Evolutionary conservation across 2,888 invertebrate species (phyloP).

Genomic region (Drosophila colorata): DNA sequence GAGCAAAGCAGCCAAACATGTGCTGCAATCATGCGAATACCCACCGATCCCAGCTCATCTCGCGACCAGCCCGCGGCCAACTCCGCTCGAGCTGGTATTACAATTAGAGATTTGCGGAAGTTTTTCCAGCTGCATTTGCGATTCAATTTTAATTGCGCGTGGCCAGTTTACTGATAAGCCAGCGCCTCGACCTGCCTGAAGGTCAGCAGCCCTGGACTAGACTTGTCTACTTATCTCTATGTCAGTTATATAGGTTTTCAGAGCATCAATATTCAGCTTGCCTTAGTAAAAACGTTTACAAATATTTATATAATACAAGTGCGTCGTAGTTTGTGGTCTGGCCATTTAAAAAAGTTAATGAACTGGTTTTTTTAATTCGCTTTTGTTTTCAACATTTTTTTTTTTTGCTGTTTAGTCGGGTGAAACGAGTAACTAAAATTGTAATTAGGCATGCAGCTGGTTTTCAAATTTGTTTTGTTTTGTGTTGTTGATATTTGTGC

Average conservation of each 20-base stretch:
- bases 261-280: constrained; percentile 9
- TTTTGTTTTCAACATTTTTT: constrained; percentile 5
- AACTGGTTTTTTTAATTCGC: constrained; percentile 54
- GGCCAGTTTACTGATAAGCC: constrained; percentile 42
- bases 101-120: constrained; percentile 46
- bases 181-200: constrained; percentile 19
- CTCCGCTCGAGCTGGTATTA: constrained; percentile 21
- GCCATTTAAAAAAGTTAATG: constrained; percentile 22
- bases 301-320: constrained; percentile 38
- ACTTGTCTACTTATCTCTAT: constrained; percentile 16
- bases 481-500: constrained; percentile 5
- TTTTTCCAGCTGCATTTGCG: constrained; percentile 11
- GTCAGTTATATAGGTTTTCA: constrained; percentile 20
- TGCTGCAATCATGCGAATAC: neutral
- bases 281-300: neutral
- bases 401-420: constrained; percentile 15
- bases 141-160: constrained; percentile 34
- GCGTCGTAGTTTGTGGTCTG: constrained; percentile 58
- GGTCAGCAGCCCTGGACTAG: constrained; percentile 36
- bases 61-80: neutral
- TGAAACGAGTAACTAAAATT: constrained; percentile 36
- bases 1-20: constrained; percentile 6
- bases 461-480: constrained; percentile 39
- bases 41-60: neutral
- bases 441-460: constrained; percentile 63